These are phyloP conservation scores for Salmo trutta DNA, from an alignment of 2,797 vertebrate species.

Conservation along the genomic window DNA sequence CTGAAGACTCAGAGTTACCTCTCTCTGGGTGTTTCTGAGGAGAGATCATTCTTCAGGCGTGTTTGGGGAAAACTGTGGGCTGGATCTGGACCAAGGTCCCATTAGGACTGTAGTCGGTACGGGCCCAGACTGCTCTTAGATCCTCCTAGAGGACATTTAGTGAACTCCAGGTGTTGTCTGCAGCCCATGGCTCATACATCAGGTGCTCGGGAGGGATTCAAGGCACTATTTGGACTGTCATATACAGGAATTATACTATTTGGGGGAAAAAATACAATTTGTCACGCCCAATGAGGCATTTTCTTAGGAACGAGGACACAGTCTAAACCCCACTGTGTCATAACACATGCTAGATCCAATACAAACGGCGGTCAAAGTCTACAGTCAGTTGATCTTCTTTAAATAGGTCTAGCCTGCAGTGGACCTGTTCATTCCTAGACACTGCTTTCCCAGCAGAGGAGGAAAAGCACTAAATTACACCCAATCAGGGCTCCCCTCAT, in stretches of 20 bases:
- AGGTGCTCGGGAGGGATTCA: no score
- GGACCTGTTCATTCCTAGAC: slow-evolving; percentile 22
- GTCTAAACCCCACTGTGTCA: no score
- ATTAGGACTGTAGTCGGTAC: not conserved
- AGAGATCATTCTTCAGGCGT: not conserved
- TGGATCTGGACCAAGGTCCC: not conserved
- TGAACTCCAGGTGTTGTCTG: not conserved
- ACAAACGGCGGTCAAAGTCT: not conserved
- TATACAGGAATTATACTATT: not conserved
- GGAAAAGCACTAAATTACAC: slow-evolving; percentile 50
- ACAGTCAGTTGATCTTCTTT: not conserved
- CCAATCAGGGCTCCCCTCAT: slow-evolving; percentile 57
- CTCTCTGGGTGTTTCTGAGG: not conserved
- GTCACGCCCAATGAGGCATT: no score
- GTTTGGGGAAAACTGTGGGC: not conserved
- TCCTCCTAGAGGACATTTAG: not conserved
- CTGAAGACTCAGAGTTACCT: not conserved
- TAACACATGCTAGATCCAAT: not conserved
- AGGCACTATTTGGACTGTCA: no score
- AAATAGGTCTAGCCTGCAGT: not conserved
- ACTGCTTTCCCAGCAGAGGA: not conserved
- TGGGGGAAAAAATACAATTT: not conserved
- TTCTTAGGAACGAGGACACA: no score
- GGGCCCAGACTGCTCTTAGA: not conserved
- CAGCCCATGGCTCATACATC: no score